Evolutionary conservation across 1,140 invertebrate species (phyloP), one percentile per base, ranked within the genome.

Genomic region (Luehdorfia chinensis): DNA sequence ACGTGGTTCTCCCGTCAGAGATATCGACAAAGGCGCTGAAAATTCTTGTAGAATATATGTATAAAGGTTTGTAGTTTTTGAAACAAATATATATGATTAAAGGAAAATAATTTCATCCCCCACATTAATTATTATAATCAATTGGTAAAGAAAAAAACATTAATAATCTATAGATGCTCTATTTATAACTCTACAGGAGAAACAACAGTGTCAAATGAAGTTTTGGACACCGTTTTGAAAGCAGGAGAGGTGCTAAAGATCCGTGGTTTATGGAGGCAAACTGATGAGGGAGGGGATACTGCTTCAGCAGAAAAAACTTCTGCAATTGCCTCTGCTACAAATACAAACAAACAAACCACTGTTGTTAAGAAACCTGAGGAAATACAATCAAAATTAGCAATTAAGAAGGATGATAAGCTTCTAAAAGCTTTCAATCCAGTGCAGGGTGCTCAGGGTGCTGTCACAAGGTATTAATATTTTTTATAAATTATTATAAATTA

Each of bases 11-110:
- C 28, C 94, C 95, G 3, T 92, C 93, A 0, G 93, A 95, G 68
- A 93, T 95, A 37, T 93, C 91, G 11, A 93, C 93, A 44, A 90
- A 92, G 48, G 94, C 93, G 1, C 79, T 95, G 44, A 93, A 93
- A 72, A 93, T 94, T 39, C 87, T 95, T 1, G 91, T 95, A n/a
- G 93, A 94, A 66, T 95, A 95, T 68, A 95, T 95, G 93, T 95
- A 95, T 79, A 93, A 90, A 84, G 87, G 87, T 87, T 47, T 47
- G 41, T 54, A 36, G 25, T 19, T 37, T n/a, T n/a, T n/a, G n/a
- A n/a, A n/a, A n/a, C n/a, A n/a, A n/a, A n/a, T n/a, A n/a, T n/a
- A n/a, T n/a, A n/a, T n/a, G n/a, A n/a, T n/a, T n/a, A n/a, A n/a
- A n/a, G n/a, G n/a, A n/a, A n/a, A n/a, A n/a, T n/a, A n/a, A n/a